These are phyloP conservation scores for Orbicella faveolata DNA, from an alignment of 64 coral and sea anemone species.

Conservation along the genomic window DNA sequence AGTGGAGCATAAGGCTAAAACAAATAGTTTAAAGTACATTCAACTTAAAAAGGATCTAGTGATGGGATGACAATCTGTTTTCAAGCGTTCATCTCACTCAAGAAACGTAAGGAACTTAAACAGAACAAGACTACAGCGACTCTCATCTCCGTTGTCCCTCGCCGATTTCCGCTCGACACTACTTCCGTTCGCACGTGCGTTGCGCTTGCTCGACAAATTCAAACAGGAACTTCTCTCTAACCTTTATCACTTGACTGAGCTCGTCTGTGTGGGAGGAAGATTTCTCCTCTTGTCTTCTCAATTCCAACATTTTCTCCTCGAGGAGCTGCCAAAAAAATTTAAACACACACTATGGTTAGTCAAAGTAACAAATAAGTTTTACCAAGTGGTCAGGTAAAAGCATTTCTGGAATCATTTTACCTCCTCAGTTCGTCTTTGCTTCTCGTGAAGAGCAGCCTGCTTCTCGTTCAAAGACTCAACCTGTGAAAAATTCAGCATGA, in stretches of 20 bases:
- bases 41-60: no score
- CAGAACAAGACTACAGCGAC: no score
- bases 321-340: conserved; percentile 38
- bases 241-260: conserved; percentile 80
- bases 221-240: neutral
- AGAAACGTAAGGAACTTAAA: no score
- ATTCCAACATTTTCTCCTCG: conserved; percentile 79
- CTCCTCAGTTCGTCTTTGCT: conserved; percentile 64
- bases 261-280: conserved; percentile 67
- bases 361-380: neutral
- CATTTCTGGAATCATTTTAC: neutral
- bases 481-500: conserved; percentile 8
- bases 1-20: no score
- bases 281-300: conserved; percentile 69
- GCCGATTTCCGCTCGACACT: neutral
- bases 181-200: neutral
- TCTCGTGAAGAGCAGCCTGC: conserved; percentile 30
- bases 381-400: neutral
- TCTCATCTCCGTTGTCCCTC: no score
- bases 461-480: conserved; percentile 65
- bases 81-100: no score
- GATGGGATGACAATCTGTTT: no score
- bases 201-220: neutral
- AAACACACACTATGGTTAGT: neutral
- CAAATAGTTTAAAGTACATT: no score